Evolutionary conservation across 2,797 vertebrate species (phyloP).

Genomic region (Cyclopterus lumpus): DNA sequence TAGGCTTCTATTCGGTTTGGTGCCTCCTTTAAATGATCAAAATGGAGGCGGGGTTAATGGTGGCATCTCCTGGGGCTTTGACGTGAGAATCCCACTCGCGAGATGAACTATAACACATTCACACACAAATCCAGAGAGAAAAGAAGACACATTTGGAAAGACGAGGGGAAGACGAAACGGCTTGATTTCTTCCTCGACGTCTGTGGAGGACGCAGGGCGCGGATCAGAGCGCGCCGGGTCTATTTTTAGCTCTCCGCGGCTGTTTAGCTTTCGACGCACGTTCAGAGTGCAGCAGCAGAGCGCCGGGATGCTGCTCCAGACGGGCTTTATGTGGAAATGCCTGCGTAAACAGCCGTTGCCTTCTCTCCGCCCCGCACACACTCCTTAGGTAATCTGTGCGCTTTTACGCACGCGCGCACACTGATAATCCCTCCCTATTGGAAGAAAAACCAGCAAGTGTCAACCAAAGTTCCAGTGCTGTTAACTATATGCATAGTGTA

Average conservation of each 20-base stretch:
- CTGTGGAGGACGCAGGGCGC: slow-evolving; percentile 70
- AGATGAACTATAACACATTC: slow-evolving; percentile 49
- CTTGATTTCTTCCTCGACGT: slow-evolving; percentile 66
- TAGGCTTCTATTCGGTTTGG: slow-evolving; percentile 35
- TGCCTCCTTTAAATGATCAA: slow-evolving; percentile 28
- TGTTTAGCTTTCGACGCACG: slow-evolving; percentile 85
- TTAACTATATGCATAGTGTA: slow-evolving; percentile 63
- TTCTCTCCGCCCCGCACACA: slow-evolving; percentile 18
- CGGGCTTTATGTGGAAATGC: slow-evolving; percentile 62
- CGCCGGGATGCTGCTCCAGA: slow-evolving; percentile 77
- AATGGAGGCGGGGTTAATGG: slow-evolving; percentile 40
- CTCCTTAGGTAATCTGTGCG: slow-evolving; percentile 43
- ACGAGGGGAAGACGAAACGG: slow-evolving; percentile 25
- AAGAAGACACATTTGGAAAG: slow-evolving; percentile 28
- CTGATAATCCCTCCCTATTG: slow-evolving; percentile 37
- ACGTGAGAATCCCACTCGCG: slow-evolving; percentile 26
- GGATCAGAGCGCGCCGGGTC: slow-evolving; percentile 72
- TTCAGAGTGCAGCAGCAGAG: slow-evolving; percentile 81
- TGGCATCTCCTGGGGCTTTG: slow-evolving; percentile 34
- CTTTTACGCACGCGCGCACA: slow-evolving; percentile 56
- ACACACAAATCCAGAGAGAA: slow-evolving; percentile 35
- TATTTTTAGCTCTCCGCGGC: slow-evolving; percentile 83
- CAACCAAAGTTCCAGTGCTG: slow-evolving; percentile 57
- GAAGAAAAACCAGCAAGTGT: slow-evolving; percentile 60
- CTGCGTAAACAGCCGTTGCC: slow-evolving; percentile 39